phyloP scores from a whole-genome alignment of 2,888 invertebrate genomes.

The Sclerodermus sp. region DNA sequence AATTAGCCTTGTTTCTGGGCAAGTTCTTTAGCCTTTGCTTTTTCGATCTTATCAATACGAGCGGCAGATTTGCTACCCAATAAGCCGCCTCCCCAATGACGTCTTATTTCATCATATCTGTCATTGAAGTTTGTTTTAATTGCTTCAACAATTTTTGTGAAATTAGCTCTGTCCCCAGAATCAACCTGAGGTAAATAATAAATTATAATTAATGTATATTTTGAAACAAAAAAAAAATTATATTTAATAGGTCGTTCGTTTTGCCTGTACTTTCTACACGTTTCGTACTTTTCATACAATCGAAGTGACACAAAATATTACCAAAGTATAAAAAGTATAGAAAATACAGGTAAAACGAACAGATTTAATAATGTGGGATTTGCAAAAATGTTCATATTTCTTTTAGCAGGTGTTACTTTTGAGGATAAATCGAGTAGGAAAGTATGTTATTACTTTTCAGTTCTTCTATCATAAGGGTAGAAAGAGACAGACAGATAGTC shows the following conservation, averaged over 20 bases:
- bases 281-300: too few relatives aligned
- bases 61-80: conserved; percentile 97
- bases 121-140: conserved; percentile 99
- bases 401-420: too few relatives aligned
- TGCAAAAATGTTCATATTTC: too few relatives aligned
- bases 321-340: too few relatives aligned
- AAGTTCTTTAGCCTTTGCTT: conserved; percentile 93
- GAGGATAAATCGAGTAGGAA: too few relatives aligned
- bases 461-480: too few relatives aligned
- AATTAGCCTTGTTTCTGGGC: conserved; percentile 89
- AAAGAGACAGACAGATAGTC: too few relatives aligned
- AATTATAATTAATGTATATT: not conserved
- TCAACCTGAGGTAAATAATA: conserved; percentile 65
- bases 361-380: too few relatives aligned
- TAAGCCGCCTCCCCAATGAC: conserved; percentile 98
- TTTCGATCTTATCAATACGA: conserved; percentile 92
- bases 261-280: too few relatives aligned
- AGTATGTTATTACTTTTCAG: too few relatives aligned
- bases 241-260: not conserved
- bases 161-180: conserved; percentile 82
- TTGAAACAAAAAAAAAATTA: not conserved
- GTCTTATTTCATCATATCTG: conserved; percentile 93
- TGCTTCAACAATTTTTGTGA: conserved; percentile 91
- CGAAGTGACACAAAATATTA: too few relatives aligned
- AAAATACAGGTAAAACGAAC: too few relatives aligned